Conservation (phyloP, 2,113 vertebrate species). For the Amia ocellicauda region DNA sequence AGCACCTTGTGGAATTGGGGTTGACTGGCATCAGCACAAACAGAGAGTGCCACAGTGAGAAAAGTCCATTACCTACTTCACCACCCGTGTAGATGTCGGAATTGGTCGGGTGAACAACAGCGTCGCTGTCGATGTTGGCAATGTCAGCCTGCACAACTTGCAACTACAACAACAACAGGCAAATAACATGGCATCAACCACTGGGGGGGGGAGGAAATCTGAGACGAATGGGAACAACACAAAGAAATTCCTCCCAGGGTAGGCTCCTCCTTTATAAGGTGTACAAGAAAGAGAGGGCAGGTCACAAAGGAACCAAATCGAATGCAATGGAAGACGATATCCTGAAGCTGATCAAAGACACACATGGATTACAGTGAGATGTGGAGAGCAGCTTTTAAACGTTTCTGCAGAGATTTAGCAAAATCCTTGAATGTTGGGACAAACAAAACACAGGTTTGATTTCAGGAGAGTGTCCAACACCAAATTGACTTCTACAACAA, state of each 20-base stretch:
- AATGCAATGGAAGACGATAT: conserved; percentile 27
- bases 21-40: conserved; percentile 59
- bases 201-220: conserved; percentile 17
- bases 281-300: conserved; percentile 36
- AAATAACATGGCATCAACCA: conserved; percentile 89
- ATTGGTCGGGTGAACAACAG: conserved; percentile 99
- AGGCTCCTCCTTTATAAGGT: conserved; percentile 32
- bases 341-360: background rate
- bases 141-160: conserved; percentile 99
- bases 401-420: conserved; percentile 32
- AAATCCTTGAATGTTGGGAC: conserved; percentile 51
- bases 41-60: conserved; percentile 51
- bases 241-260: background rate
- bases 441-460: background rate
- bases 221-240: background rate
- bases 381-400: conserved; percentile 23
- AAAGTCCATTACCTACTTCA: conserved; percentile 98
- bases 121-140: conserved; percentile 97
- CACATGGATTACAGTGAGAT: conserved; percentile 18
- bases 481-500: background rate
- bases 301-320: conserved; percentile 16
- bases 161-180: conserved; percentile 89
- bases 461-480: background rate
- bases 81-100: conserved; percentile 96
- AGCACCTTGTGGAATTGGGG: conserved; percentile 27